Percentiles rank a stretch among this genome's conserved stretches.
These are phyloP conservation scores for Heliconius cydno DNA, from an alignment of 2,888 invertebrate species.

Conservation along the genomic window DNA sequence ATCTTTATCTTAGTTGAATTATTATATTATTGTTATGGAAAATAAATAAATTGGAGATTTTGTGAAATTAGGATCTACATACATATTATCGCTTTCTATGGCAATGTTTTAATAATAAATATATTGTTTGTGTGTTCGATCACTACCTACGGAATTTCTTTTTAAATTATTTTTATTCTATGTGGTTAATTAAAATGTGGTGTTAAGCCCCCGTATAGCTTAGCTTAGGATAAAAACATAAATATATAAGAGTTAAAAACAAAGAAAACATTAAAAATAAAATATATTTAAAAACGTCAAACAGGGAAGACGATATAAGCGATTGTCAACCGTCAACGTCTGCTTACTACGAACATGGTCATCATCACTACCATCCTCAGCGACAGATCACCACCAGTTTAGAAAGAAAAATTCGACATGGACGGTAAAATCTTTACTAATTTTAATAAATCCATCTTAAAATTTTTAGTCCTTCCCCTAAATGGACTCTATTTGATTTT, in stretches of 20 bases:
- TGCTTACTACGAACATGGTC: constrained; percentile 59
- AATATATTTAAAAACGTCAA: not conserved
- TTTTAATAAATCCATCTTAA: not conserved
- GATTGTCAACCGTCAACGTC: constrained; percentile 44
- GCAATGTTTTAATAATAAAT: not conserved
- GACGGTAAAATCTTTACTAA: constrained; percentile 54
- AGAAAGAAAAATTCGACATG: constrained; percentile 67
- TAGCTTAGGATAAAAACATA: not conserved
- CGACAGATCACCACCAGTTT: constrained; percentile 63
- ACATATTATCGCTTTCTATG: not conserved
- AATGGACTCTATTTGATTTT: not conserved
- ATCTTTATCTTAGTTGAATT: too few relatives aligned
- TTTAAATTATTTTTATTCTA: not conserved
- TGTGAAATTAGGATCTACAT: too few relatives aligned
- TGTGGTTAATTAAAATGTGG: not conserved
- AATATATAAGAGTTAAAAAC: too few relatives aligned
- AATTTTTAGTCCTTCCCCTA: not conserved
- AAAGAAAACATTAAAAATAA: not conserved
- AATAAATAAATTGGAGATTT: too few relatives aligned
- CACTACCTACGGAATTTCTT: not conserved
- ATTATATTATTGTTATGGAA: too few relatives aligned
- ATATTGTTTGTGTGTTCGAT: not conserved
- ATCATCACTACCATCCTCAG: constrained; percentile 62
- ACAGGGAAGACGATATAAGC: constrained; percentile 49
- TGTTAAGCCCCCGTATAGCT: not conserved